Conservation (phyloP, 2,113 vertebrate species). For the Paramormyrops kingsleyae region DNA sequence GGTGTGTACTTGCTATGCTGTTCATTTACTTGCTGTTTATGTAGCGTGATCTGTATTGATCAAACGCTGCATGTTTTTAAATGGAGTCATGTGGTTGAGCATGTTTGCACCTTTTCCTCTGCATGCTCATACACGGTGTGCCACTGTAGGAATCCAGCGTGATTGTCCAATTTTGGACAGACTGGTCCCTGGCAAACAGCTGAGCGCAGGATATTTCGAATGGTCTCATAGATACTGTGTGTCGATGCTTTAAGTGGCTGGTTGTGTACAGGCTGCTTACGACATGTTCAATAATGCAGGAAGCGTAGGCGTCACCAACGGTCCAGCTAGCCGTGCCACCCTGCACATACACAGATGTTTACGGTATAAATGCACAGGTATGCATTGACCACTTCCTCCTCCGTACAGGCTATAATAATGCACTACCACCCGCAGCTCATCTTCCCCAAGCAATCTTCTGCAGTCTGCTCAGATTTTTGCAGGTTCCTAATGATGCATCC, state of each 20-base stretch:
- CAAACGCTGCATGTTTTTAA: not conserved
- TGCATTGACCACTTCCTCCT: not conserved
- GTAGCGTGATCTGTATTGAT: not conserved
- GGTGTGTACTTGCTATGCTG: not conserved
- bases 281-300: not conserved
- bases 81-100: not conserved
- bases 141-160: not conserved
- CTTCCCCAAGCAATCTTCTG: not conserved
- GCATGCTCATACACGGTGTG: not conserved
- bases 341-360: not conserved
- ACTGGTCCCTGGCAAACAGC: not conserved
- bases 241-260: not conserved
- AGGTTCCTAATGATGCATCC: not conserved
- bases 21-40: not conserved
- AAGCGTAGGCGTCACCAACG: not conserved
- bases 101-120: not conserved
- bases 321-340: not conserved
- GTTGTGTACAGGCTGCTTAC: not conserved
- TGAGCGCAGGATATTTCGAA: not conserved
- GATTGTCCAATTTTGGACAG: not conserved
- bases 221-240: not conserved
- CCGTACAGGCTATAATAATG: not conserved
- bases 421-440: not conserved
- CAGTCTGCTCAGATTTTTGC: not conserved
- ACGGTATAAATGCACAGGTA: not conserved